These are phyloP conservation scores for Drosophila longiperda DNA, from an alignment of 2,888 invertebrate genomes.

Conservation along the genomic window DNA sequence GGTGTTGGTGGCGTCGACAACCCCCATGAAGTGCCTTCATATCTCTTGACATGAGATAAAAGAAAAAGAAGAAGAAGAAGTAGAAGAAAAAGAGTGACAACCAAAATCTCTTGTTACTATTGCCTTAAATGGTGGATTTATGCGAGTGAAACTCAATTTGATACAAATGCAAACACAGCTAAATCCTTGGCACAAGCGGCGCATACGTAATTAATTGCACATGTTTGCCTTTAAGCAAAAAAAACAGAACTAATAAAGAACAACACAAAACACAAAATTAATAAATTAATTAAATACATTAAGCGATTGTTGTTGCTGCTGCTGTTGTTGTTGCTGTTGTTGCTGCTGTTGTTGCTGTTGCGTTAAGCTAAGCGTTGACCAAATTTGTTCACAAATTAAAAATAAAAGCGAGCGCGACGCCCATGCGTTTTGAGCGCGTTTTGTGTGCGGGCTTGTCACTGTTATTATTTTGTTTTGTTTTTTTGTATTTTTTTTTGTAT, in stretches of 20 bases:
- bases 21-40: constrained; percentile 37
- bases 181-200: constrained; percentile 51
- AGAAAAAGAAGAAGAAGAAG: no score
- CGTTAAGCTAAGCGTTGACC: constrained; percentile 59
- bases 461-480: constrained; percentile 7
- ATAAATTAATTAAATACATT: constrained; percentile 63
- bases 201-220: constrained; percentile 40
- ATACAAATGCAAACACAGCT: constrained; percentile 10
- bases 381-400: constrained; percentile 77
- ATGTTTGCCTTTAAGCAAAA: constrained; percentile 19
- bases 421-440: constrained; percentile 55
- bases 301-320: constrained; percentile 24
- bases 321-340: constrained; percentile 1
- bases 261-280: constrained; percentile 44
- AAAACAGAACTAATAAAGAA: neutral
- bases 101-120: neutral
- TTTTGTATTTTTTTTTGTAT: constrained; percentile 30
- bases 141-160: constrained; percentile 22
- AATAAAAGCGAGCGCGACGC: constrained; percentile 64
- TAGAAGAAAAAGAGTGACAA: constrained; percentile 3
- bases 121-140: constrained; percentile 28
- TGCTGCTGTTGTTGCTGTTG: constrained; percentile 5
- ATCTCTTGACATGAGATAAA: constrained; percentile 6
- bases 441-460: constrained; percentile 20
- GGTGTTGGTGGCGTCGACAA: constrained; percentile 28